phyloP scores from a whole-genome alignment of 2,888 invertebrate genomes.

The Agonopterix arenella region DNA sequence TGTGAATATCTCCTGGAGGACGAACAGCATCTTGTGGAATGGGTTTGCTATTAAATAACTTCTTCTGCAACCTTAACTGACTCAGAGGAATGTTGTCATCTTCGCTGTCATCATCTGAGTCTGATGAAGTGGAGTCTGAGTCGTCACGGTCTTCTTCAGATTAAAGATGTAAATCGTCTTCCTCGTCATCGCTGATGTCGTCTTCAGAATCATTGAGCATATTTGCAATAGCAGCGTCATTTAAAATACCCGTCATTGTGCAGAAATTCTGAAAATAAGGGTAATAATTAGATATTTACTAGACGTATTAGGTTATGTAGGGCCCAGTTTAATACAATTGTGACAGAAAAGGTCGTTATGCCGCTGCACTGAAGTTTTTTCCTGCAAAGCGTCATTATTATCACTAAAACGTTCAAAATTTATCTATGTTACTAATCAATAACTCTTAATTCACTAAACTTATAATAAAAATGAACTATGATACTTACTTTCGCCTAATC shows the following conservation, averaged over 20 bases:
- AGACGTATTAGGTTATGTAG: too few species aligned
- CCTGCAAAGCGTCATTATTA: slow-evolving; percentile 3
- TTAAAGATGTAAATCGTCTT: not conserved
- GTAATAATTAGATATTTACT: not conserved
- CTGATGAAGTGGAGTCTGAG: slow-evolving; percentile 1
- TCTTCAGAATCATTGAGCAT: slow-evolving; percentile 8
- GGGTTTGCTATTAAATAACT: slow-evolving; percentile 3
- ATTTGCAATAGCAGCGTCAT: slow-evolving; percentile 5
- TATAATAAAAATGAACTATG: slow-evolving; percentile 5
- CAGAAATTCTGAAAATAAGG: not conserved
- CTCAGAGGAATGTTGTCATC: slow-evolving; percentile 7
- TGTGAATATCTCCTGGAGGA: slow-evolving; percentile 2
- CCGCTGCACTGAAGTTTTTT: slow-evolving; percentile 1
- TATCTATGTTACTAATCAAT: not conserved
- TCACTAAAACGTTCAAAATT: not conserved
- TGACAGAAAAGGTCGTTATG: slow-evolving; percentile 6
- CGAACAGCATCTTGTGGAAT: slow-evolving; percentile 4
- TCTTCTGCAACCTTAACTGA: slow-evolving; percentile 4
- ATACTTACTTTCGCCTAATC: not conserved
- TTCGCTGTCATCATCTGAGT: slow-evolving; percentile 1
- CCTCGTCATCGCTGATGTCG: slow-evolving; percentile 3
- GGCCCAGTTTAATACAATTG: slow-evolving; percentile 6
- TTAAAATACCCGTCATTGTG: slow-evolving; percentile 1
- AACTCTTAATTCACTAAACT: not conserved
- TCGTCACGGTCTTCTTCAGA: not conserved